These are phyloP conservation scores for Amyelois transitella DNA, from an alignment of 1,140 invertebrate genomes.

Conservation along the genomic window DNA sequence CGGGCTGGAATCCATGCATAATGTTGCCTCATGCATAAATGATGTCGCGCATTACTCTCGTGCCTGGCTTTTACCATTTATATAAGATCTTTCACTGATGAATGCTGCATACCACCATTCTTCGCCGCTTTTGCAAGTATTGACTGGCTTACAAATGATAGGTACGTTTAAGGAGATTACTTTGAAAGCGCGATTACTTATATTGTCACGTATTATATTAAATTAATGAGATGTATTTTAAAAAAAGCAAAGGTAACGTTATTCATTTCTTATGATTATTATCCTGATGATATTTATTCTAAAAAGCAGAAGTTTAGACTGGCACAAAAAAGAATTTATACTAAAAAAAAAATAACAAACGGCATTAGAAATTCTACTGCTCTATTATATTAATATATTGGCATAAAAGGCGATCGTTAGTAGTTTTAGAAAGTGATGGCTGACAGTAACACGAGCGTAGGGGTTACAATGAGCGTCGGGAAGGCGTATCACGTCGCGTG, in stretches of 20 bases:
- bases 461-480: constrained; percentile 29
- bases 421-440: constrained; percentile 37
- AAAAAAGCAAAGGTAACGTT: neutral
- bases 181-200: neutral
- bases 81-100: constrained; percentile 27
- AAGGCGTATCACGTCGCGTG: constrained; percentile 53
- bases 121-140: constrained; percentile 5
- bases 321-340: too few species aligned
- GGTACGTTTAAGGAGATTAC: neutral
- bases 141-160: neutral
- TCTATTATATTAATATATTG: constrained; percentile 20
- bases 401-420: constrained; percentile 31
- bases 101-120: constrained; percentile 18
- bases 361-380: too few species aligned
- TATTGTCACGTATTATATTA: neutral
- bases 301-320: too few species aligned
- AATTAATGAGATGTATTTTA: neutral
- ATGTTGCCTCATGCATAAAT: constrained; percentile 56
- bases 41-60: constrained; percentile 43
- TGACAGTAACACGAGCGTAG: constrained; percentile 23
- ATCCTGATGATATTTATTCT: too few species aligned
- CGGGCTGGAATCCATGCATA: constrained; percentile 55
- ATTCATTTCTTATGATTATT: neutral
- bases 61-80: constrained; percentile 36
- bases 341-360: too few species aligned